Conservation (phyloP, 2,888 invertebrate species). For the Anoplius nigerrimus region DNA sequence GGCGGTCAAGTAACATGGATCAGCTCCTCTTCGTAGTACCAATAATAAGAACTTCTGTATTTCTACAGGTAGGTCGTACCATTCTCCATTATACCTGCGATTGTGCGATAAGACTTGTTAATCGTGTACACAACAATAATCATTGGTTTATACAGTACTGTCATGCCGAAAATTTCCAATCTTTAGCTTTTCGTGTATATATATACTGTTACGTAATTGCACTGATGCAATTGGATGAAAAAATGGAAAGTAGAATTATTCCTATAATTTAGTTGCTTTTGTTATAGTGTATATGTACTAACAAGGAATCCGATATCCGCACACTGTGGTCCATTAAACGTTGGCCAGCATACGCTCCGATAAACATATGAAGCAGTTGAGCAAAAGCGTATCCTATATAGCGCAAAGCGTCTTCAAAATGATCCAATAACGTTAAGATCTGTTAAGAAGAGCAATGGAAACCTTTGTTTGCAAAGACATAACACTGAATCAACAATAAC, state of each 20-base stretch:
- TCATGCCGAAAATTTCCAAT: no score
- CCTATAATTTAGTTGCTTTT: neutral
- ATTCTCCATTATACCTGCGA: conserved; percentile 6
- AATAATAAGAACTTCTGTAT: conserved; percentile 17
- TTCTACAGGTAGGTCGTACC: conserved; percentile 22
- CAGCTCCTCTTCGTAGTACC: conserved; percentile 12
- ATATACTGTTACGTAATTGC: no score
- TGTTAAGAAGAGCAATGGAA: neutral
- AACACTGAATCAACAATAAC: neutral
- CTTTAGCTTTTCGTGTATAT: no score
- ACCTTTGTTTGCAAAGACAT: neutral
- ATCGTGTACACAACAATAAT: no score
- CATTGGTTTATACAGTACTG: no score
- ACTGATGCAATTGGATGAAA: no score
- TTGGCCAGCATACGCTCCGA: conserved; percentile 1
- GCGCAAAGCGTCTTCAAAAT: neutral
- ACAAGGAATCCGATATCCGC: neutral
- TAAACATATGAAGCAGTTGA: conserved; percentile 4
- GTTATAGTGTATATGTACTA: neutral
- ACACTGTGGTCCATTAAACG: neutral
- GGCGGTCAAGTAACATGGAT: conserved; percentile 23
- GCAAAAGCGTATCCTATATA: neutral
- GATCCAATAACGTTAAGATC: neutral
- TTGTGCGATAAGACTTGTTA: no score
- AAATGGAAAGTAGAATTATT: no score